A percentile compares a stretch with the other conserved stretches of the same genome.
Evolutionary conservation across 2,113 vertebrate genomes (phyloP).

Genomic region (Felis catus): F.catus_Fca126_mat1.0 CM031419.1:70382501-70383000

Average conservation of each 20-base stretch:
- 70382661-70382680: slow-evolving; percentile 70
- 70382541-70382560: slow-evolving; percentile 52
- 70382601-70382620: slow-evolving; percentile 10
- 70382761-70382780: neutral
- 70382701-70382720: slow-evolving; percentile 54
- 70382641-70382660: slow-evolving; percentile 74
- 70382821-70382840: neutral
- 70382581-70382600: slow-evolving; percentile 16
- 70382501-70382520: neutral
- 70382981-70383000: neutral
- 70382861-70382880: neutral
- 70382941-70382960: neutral
- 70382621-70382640: slow-evolving; percentile 39
- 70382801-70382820: neutral
- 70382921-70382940: neutral
- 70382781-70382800: neutral
- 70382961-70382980: neutral
- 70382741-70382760: neutral
- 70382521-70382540: neutral
- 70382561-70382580: slow-evolving; percentile 28
- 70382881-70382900: neutral
- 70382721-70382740: slow-evolving; percentile 33
- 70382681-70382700: slow-evolving; percentile 67
- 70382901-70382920: neutral
- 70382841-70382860: neutral